These are phyloP conservation scores for Dolomedes plantarius DNA, from an alignment of 2,888 invertebrate genomes.

Conservation along the genomic window DNA sequence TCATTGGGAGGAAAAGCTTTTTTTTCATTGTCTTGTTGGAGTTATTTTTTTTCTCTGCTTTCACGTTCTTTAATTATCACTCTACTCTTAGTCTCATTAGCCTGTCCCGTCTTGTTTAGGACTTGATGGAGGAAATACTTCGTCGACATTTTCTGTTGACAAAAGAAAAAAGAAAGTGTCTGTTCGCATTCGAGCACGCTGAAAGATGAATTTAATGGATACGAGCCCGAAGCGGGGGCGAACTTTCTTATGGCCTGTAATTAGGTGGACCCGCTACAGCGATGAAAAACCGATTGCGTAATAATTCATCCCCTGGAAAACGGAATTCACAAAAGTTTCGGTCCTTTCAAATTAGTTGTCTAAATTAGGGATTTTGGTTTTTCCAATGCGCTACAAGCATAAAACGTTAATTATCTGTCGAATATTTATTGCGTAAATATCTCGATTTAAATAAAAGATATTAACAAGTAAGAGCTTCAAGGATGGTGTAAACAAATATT, in stretches of 20 bases:
- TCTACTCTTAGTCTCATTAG: constrained; percentile 50
- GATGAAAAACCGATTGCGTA: not conserved
- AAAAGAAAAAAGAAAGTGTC: constrained; percentile 1
- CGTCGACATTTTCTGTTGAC: constrained; percentile 11
- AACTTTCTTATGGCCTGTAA: not conserved
- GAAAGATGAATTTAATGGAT: constrained; percentile 11
- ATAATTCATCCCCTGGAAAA: not conserved
- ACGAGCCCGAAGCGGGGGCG: not conserved
- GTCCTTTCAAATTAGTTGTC: no score
- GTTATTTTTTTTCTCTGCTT: constrained; percentile 9
- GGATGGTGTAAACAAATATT: no score
- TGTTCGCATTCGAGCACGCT: not conserved
- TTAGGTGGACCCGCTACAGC: not conserved
- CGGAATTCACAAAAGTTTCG: no score
- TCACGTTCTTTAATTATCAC: constrained; percentile 54
- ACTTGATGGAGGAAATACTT: constrained; percentile 5
- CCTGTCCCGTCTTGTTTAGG: constrained; percentile 30
- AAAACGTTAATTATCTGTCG: no score
- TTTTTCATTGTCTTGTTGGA: constrained; percentile 10
- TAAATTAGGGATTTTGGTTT: no score
- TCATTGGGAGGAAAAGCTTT: constrained; percentile 10
- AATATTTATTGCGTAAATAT: no score
- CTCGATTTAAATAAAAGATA: no score
- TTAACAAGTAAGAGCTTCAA: no score
- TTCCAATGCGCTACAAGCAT: no score